Percentiles rank a stretch among this genome's conserved stretches.
phyloP scores from a whole-genome alignment of 1,140 invertebrate genomes.

The Drosophila teissieri region DNA sequence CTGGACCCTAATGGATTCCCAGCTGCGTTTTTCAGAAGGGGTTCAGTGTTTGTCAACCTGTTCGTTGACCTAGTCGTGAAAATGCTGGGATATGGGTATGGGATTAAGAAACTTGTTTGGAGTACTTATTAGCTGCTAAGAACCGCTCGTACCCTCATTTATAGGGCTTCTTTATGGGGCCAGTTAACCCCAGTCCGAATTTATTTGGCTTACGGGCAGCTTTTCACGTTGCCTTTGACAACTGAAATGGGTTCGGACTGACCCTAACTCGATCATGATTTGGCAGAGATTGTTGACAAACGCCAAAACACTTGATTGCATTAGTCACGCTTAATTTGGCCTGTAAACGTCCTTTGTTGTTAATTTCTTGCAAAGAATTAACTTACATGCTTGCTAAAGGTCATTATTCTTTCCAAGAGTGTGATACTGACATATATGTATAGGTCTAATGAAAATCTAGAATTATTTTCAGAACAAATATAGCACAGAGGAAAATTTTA shows the following conservation, averaged over 20 bases:
- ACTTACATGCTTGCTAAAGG: no score
- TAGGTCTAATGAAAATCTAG: no score
- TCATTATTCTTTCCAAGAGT: no score
- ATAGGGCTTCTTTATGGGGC: conserved; percentile 23
- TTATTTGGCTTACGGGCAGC: conserved; percentile 30
- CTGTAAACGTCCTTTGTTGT: not conserved
- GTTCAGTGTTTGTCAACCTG: conserved; percentile 26
- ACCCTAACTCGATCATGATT: conserved; percentile 14
- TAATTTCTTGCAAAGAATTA: not conserved
- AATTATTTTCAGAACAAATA: no score
- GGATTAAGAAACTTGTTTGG: conserved; percentile 48
- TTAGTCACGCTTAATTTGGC: not conserved
- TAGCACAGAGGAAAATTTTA: no score
- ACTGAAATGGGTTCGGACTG: conserved; percentile 15
- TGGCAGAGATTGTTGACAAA: conserved; percentile 19
- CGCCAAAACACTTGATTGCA: conserved; percentile 6
- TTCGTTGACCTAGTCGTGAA: conserved; percentile 44
- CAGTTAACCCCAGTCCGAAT: conserved; percentile 28
- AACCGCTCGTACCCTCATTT: conserved; percentile 38
- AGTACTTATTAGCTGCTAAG: conserved; percentile 42
- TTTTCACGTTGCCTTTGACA: conserved; percentile 19
- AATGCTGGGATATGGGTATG: conserved; percentile 16
- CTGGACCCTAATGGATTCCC: conserved; percentile 17
- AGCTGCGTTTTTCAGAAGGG: not conserved
- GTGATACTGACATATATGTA: no score